Conservation (phyloP, 64 coral and sea anemone genomes). For the Hydrozoanthus tunicans region DNA sequence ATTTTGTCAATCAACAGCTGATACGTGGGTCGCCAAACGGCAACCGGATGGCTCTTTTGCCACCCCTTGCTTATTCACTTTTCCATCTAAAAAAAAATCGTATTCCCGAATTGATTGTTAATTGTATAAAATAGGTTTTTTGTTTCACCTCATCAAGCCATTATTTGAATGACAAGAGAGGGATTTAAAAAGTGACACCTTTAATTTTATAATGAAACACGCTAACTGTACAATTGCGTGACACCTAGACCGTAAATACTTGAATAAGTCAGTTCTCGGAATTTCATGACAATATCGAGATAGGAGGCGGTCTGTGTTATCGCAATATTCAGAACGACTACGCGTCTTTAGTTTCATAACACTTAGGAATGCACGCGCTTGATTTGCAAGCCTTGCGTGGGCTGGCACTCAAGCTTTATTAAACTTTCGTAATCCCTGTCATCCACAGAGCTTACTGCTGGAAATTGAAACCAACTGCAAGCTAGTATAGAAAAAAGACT, state of each 20-base stretch:
- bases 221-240: neutral
- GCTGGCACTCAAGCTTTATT: neutral
- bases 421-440: neutral
- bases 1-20: too few species aligned
- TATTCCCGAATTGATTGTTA: too few species aligned
- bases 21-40: too few species aligned
- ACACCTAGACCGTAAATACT: neutral
- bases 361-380: neutral
- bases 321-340: neutral
- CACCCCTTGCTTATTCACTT: too few species aligned
- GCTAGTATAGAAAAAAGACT: neutral
- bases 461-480: neutral
- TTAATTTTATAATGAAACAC: neutral
- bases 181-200: too few species aligned
- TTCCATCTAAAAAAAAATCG: too few species aligned
- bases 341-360: conserved; percentile 23
- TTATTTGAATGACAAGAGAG: too few species aligned
- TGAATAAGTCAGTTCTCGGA: neutral
- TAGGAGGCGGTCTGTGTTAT: neutral
- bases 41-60: too few species aligned
- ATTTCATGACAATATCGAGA: neutral
- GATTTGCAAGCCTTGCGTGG: neutral
- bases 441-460: neutral
- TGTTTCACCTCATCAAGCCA: too few species aligned
- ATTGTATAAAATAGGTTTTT: too few species aligned